These are phyloP conservation scores for Alsophila aescularia DNA, from an alignment of 2,888 invertebrate genomes.

Conservation along the genomic window DNA sequence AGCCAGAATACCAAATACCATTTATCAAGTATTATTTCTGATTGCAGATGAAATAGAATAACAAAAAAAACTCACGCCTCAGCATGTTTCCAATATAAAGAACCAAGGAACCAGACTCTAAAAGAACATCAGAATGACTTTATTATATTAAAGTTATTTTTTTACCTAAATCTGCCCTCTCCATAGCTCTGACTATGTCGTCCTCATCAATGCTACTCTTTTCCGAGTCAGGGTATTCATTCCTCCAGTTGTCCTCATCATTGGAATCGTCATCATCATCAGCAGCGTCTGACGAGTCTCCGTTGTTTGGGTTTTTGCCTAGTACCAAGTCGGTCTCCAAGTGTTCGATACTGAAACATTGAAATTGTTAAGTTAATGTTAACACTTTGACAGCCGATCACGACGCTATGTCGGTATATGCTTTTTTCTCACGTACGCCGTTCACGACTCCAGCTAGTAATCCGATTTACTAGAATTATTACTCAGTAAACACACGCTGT, in stretches of 20 bases:
- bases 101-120: neutral
- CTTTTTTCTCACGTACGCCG: no score
- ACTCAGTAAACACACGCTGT: no score
- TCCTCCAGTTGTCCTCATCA: slow-evolving; percentile 90
- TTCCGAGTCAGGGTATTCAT: slow-evolving; percentile 91
- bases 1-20: no score
- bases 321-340: slow-evolving; percentile 68
- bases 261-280: slow-evolving; percentile 89
- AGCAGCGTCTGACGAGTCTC: slow-evolving; percentile 57
- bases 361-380: no score
- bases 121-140: neutral
- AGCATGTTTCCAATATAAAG: neutral
- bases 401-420: no score
- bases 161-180: slow-evolving; percentile 68
- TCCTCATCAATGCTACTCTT: slow-evolving; percentile 85
- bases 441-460: no score
- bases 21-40: no score
- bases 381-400: no score
- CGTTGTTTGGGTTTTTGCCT: slow-evolving; percentile 57
- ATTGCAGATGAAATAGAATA: no score
- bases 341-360: slow-evolving; percentile 67
- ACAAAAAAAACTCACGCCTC: no score
- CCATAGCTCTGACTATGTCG: slow-evolving; percentile 86
- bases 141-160: neutral
- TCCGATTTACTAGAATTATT: no score